A percentile compares a stretch with the other conserved stretches of the same genome.
Conservation (phyloP, 2,797 vertebrate species). For the Toxotes lorentzi region DNA sequence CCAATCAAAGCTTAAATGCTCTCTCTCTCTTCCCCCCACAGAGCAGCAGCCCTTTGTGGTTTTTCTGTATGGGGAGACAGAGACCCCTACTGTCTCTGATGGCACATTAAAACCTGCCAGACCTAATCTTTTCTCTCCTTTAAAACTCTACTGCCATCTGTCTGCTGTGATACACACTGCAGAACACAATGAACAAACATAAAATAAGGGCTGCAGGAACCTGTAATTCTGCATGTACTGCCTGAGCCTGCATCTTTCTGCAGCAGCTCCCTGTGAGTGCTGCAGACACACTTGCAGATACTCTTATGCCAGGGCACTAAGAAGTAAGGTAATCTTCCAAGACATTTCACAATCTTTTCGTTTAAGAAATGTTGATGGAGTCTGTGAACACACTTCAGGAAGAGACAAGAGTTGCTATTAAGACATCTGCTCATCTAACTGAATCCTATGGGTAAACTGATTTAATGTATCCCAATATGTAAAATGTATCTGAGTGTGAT, state of each 20-base stretch:
- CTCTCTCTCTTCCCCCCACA: slow-evolving; percentile 28
- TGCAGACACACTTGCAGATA: neutral
- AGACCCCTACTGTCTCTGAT: slow-evolving; percentile 79
- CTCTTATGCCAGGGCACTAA: too few species aligned
- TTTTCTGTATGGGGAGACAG: slow-evolving; percentile 77
- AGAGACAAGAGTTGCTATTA: neutral
- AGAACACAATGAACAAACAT: neutral
- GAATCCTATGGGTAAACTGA: neutral
- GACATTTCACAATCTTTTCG: neutral
- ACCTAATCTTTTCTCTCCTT: neutral
- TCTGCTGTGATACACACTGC: slow-evolving; percentile 3
- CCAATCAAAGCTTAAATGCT: slow-evolving; percentile 83
- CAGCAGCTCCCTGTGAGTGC: neutral
- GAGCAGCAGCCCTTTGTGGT: slow-evolving; percentile 44
- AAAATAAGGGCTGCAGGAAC: too few species aligned
- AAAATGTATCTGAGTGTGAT: neutral
- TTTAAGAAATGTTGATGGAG: neutral
- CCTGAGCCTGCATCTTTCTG: neutral
- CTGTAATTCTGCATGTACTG: neutral
- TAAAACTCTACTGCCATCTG: slow-evolving; percentile 75
- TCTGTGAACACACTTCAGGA: neutral
- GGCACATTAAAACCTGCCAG: neutral
- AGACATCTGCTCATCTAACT: neutral
- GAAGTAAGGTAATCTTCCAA: neutral
- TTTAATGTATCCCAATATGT: neutral